Evolutionary conservation across 1,140 invertebrate genomes (phyloP), one percentile per base, ranked within the genome.

Genomic region (Drosophila rufa): DNA sequence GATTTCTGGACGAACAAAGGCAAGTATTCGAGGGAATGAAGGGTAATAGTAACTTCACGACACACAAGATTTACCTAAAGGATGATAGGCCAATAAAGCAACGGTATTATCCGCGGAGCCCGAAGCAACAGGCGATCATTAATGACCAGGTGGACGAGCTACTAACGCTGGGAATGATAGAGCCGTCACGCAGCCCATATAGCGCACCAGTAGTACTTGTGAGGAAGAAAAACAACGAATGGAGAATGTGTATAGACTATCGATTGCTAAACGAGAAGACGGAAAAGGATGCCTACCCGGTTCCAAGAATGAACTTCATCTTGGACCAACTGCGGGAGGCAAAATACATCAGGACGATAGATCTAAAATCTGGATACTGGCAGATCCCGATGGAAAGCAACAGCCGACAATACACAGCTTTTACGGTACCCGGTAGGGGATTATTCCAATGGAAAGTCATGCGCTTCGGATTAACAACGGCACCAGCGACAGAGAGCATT

Each of bases 281-380:
- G n/a, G n/a, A n/a, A n/a, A 57, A 57, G 9, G 55, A 57, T 8
- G 38, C 38, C 17, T 57, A 56, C 33, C 53, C 53, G 5, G 14
- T 56, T 1, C 53, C 53, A 8, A 17, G 38, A 8, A 42, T 56
- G 19, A 17, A 56, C 3, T 40, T 38, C 3, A 55, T 40, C 3
- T 14, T 55, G 7, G 27, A 30, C 9, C 33, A 11, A 36, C 33
- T 36, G 7, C 7, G 30, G 9, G 33, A 36, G 33, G 53, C 53
- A 14, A 56, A 56, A 6, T 56, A 14, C 9, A 56, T 56, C 11
- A 42, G 33, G 4, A 42, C 33, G 5, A 33, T 42, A 3, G 53
- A 56, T 17, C 51, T 56, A 3, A 42, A 56, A 19, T 9, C 27
- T 8, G 51, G 51, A 19, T 55, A 55, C n/a, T 56, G 36, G 53